Percentiles rank a stretch among this genome's conserved stretches.
These are phyloP conservation scores for Characodon lateralis DNA, from an alignment of 2,797 vertebrate species.

Conservation along the genomic window DNA sequence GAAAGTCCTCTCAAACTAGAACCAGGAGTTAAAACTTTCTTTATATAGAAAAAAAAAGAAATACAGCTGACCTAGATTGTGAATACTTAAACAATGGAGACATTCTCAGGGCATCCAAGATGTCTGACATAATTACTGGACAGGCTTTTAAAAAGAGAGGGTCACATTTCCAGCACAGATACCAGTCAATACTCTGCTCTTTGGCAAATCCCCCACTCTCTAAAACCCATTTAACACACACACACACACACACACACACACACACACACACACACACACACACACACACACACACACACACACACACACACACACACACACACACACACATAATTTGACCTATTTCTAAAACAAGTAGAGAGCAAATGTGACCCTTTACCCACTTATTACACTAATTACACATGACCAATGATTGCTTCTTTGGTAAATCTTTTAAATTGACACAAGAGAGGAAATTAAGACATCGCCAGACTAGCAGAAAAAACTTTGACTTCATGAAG, in stretches of 20 bases:
- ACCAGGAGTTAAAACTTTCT: slow-evolving; percentile 18
- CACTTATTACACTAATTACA: slow-evolving; percentile 78
- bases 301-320: slow-evolving; percentile 43
- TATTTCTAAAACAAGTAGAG: slow-evolving; percentile 57
- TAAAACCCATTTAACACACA: slow-evolving; percentile 48
- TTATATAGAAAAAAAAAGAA: slow-evolving; percentile 3
- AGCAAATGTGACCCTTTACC: slow-evolving; percentile 69
- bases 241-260: slow-evolving; percentile 32
- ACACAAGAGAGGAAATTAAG: slow-evolving; percentile 64
- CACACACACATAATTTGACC: slow-evolving; percentile 58
- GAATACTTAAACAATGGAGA: slow-evolving; percentile 73
- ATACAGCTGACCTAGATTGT: slow-evolving; percentile 72
- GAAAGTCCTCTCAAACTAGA: slow-evolving; percentile 31
- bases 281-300: slow-evolving; percentile 4
- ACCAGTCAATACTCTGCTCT: slow-evolving; percentile 62
- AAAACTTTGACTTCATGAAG: slow-evolving; percentile 19
- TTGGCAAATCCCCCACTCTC: slow-evolving; percentile 47
- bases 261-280: slow-evolving; percentile 41
- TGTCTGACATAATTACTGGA: slow-evolving; percentile 75
- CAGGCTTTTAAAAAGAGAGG: slow-evolving; percentile 59
- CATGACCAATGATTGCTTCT: slow-evolving; percentile 46
- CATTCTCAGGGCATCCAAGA: slow-evolving; percentile 69
- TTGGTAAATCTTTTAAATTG: slow-evolving; percentile 59
- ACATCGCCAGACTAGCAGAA: slow-evolving; percentile 37
- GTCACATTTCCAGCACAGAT: slow-evolving; percentile 64